Percentiles rank a stretch among this genome's conserved stretches.
These are phyloP conservation scores for Darevskia mixta DNA, from an alignment of 2,797 vertebrate genomes.

Conservation along the genomic window DNA sequence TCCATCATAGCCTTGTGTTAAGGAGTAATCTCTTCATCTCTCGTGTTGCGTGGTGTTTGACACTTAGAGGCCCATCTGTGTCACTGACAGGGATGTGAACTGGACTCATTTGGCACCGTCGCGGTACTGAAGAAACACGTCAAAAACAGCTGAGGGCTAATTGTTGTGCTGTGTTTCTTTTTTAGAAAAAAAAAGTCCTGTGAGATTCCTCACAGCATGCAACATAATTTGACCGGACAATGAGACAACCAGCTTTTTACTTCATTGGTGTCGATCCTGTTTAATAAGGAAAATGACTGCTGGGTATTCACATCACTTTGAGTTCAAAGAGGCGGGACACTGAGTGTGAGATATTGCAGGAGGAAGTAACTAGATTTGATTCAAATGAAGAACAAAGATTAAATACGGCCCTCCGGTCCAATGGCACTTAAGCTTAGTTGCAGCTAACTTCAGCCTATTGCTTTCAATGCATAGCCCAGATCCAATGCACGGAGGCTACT, in stretches of 20 bases:
- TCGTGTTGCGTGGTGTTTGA: constrained; percentile 14
- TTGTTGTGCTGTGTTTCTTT: constrained; percentile 44
- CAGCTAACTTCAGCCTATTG: not conserved
- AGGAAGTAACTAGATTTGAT: constrained; percentile 39
- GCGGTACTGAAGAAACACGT: constrained; percentile 58
- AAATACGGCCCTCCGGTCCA: not conserved
- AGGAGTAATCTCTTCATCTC: constrained; percentile 5
- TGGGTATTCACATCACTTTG: constrained; percentile 65
- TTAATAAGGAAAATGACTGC: constrained; percentile 72
- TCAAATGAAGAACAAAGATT: constrained; percentile 1
- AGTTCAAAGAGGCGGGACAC: constrained; percentile 61
- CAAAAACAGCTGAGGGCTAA: constrained; percentile 44
- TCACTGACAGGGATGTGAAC: constrained; percentile 19
- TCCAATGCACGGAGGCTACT: not conserved
- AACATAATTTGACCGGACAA: constrained; percentile 70
- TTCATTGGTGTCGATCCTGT: constrained; percentile 61
- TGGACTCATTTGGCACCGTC: constrained; percentile 57
- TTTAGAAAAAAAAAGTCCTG: constrained; percentile 51
- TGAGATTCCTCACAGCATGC: constrained; percentile 59
- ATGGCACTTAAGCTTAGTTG: not conserved
- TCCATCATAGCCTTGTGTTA: not conserved
- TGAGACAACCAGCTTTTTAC: constrained; percentile 67
- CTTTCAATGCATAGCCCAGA: not conserved
- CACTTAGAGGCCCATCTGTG: not conserved
- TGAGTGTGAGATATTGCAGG: constrained; percentile 48